Percentiles rank a stretch among this genome's conserved stretches.
Evolutionary conservation across 2,888 invertebrate genomes (phyloP).

Genomic region (Gisinianus flammeolus): DNA sequence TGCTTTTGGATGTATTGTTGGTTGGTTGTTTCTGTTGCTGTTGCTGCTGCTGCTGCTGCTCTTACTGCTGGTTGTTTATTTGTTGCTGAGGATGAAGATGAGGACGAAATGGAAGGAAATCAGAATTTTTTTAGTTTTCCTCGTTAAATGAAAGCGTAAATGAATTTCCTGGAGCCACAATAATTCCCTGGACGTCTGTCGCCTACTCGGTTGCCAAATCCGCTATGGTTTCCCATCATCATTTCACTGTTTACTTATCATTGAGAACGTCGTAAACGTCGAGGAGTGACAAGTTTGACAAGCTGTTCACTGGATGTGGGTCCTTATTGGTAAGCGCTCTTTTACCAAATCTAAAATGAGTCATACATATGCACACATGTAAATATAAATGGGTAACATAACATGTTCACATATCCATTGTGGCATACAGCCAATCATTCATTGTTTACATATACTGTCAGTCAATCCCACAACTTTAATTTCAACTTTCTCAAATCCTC

Average conservation of each 20-base stretch:
- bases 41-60: no score
- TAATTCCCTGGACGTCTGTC: slow-evolving; percentile 30
- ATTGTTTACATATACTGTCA: background rate
- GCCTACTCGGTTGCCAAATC: slow-evolving; percentile 14
- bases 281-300: slow-evolving; percentile 35
- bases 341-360: slow-evolving; percentile 42
- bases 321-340: slow-evolving; percentile 40
- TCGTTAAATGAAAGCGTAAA: background rate
- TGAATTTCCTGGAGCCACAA: slow-evolving; percentile 27
- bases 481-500: background rate
- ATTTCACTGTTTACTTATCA: slow-evolving; percentile 33
- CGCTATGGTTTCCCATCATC: background rate
- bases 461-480: background rate
- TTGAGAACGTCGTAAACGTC: slow-evolving; percentile 40
- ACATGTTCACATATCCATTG: background rate
- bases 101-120: background rate
- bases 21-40: no score
- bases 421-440: background rate
- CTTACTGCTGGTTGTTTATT: no score
- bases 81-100: background rate
- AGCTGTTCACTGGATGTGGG: slow-evolving; percentile 31
- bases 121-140: background rate
- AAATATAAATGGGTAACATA: background rate
- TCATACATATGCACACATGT: background rate
- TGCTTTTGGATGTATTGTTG: no score